Percentiles rank a stretch among this genome's conserved stretches.
Evolutionary conservation across 2,113 vertebrate genomes (phyloP).

Genomic region (Dermatemys mawii): DNA sequence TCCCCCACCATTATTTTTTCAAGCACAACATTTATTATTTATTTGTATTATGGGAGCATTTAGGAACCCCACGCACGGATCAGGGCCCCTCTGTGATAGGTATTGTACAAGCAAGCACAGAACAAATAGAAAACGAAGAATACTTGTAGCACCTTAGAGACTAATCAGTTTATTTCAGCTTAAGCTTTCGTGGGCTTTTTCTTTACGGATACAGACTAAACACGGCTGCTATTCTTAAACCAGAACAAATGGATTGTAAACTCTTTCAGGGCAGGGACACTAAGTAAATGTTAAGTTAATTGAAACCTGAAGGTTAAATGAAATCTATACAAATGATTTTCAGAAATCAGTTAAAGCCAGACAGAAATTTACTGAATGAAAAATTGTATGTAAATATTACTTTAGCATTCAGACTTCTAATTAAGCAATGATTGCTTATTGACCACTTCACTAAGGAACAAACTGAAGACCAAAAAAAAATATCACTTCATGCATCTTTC

Average conservation of each 20-base stretch:
- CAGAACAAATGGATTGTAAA: no score
- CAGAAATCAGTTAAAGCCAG: not conserved
- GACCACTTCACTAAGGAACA: not conserved
- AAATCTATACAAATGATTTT: not conserved
- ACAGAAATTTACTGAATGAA: not conserved
- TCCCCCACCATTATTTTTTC: not conserved
- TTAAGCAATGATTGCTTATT: not conserved
- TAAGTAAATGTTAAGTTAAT: not conserved
- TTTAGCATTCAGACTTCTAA: not conserved
- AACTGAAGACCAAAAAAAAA: not conserved
- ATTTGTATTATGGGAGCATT: not conserved
- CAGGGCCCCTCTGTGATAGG: not conserved
- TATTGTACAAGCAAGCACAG: not conserved
- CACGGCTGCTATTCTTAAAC: no score
- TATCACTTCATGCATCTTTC: not conserved
- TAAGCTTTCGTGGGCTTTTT: no score
- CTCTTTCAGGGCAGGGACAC: no score
- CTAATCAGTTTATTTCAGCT: no score
- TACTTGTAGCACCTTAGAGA: no score
- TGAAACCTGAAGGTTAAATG: not conserved
- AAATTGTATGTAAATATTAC: not conserved
- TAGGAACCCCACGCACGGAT: not conserved
- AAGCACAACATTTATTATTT: not conserved
- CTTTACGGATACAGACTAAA: no score
- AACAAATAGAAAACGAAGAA: no score